Evolutionary conservation across 2,113 vertebrate species (phyloP).

Genomic region (Malurus melanocephalus): DNA sequence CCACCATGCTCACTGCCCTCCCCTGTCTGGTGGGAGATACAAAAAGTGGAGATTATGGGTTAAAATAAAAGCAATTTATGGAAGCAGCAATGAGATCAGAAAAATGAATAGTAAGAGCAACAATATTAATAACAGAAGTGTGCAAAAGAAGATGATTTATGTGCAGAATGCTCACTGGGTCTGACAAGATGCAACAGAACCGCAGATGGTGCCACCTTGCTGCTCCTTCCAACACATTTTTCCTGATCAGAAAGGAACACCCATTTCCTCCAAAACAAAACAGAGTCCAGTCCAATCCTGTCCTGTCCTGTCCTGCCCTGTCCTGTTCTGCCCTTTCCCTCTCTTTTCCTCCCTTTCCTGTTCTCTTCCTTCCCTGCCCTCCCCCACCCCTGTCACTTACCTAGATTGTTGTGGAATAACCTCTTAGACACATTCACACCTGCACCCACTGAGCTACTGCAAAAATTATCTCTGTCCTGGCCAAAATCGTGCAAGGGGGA

Average conservation of each 20-base stretch:
- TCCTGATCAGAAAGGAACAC: background rate
- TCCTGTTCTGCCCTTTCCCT: background rate
- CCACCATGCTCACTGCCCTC: accelerated
- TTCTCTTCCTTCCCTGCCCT: background rate
- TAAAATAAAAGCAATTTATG: background rate
- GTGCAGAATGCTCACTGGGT: accelerated
- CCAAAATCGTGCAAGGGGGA: background rate
- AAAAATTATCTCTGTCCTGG: background rate
- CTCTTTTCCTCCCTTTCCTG: too few relatives aligned
- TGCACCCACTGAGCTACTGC: accelerated
- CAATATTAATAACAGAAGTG: background rate
- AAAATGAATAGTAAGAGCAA: background rate
- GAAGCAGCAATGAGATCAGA: background rate
- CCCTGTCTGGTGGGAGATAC: background rate
- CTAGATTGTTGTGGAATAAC: background rate
- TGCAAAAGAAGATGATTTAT: background rate
- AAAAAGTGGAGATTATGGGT: background rate
- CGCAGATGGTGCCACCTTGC: accelerated
- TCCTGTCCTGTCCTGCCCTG: too few relatives aligned
- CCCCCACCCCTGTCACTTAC: accelerated
- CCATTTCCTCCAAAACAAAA: background rate
- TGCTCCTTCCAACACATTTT: background rate
- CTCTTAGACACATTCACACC: background rate
- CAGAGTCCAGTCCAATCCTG: background rate
- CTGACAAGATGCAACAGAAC: accelerated